A percentile compares a stretch with the other conserved stretches of the same genome.
phyloP scores from a whole-genome alignment of 2,888 invertebrate species.

The Ischnus inquisitorius region DNA sequence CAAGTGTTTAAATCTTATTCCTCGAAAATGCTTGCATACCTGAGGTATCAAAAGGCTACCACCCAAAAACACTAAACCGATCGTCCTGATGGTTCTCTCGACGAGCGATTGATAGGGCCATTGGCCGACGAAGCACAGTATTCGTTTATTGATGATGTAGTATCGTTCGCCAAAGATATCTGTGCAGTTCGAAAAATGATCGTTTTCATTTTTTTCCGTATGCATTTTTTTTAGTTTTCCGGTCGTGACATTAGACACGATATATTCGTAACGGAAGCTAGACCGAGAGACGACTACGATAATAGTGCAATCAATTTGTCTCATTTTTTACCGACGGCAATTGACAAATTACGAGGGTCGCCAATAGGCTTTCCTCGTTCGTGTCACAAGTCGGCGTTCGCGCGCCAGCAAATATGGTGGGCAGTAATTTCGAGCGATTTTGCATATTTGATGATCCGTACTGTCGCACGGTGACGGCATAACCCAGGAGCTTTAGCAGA shows the following conservation, averaged over 20 bases:
- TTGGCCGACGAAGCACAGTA: background rate
- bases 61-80: background rate
- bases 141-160: background rate
- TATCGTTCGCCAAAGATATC: background rate
- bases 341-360: background rate
- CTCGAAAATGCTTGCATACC: background rate
- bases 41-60: background rate
- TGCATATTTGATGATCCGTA: background rate
- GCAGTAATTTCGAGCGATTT: background rate
- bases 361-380: background rate
- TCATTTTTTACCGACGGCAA: background rate
- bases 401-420: background rate
- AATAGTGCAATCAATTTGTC: background rate
- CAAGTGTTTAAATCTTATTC: background rate
- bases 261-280: background rate
- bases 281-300: background rate
- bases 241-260: background rate
- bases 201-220: background rate
- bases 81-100: background rate
- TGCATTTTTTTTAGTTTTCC: background rate
- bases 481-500: background rate
- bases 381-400: background rate
- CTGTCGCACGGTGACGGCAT: background rate
- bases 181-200: background rate
- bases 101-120: slow-evolving; percentile 1